Conservation (phyloP, 1,140 invertebrate genomes). For the Tetramorium parvispinum region DNA sequence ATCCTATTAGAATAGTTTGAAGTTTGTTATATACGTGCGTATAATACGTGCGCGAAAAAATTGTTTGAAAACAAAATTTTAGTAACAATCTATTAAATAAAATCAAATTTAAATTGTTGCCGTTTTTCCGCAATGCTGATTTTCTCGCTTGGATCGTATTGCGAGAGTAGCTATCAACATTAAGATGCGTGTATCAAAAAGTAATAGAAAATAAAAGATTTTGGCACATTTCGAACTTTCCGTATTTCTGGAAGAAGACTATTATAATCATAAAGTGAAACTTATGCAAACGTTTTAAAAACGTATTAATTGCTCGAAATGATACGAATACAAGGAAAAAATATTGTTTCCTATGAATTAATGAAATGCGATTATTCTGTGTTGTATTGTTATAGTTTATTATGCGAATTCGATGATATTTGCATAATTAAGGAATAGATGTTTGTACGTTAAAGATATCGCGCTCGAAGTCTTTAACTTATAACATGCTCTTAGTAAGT, state of each 20-base stretch:
- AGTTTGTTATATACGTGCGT: not conserved
- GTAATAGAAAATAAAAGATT: not conserved
- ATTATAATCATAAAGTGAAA: not conserved
- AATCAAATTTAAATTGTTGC: slow-evolving; percentile 1
- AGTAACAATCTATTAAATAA: not conserved
- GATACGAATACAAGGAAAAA: not conserved
- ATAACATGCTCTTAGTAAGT: not conserved
- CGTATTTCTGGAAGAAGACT: not conserved
- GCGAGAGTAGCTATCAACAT: too few species aligned
- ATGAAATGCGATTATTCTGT: not conserved
- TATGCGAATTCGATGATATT: not conserved
- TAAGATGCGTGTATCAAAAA: not conserved
- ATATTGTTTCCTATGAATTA: not conserved
- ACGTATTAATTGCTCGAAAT: not conserved
- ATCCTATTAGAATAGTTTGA: not conserved
- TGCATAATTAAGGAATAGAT: not conserved
- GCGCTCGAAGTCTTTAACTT: not conserved
- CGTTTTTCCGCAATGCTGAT: too few species aligned
- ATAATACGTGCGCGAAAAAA: not conserved
- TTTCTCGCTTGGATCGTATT: too few species aligned
- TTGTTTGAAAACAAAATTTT: not conserved
- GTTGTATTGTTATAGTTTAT: not conserved
- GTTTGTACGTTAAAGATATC: not conserved
- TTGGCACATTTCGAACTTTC: not conserved
- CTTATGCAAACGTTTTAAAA: not conserved